These are phyloP conservation scores for Mesoclemmys tuberculata DNA, from an alignment of 2,113 vertebrate genomes.

Conservation along the genomic window DNA sequence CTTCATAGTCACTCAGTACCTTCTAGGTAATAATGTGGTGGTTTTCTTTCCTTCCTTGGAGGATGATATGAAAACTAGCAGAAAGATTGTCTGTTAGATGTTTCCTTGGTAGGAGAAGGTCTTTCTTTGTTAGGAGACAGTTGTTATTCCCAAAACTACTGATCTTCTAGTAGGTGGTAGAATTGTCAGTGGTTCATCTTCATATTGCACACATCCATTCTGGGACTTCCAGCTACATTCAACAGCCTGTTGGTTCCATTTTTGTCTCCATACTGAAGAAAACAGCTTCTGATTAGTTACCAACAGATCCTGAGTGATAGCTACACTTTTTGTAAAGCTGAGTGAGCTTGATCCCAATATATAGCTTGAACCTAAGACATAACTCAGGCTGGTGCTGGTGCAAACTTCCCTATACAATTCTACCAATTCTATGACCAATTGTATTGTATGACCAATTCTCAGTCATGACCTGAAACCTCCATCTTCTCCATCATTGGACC, in stretches of 20 bases:
- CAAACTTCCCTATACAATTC: not conserved
- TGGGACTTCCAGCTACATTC: not conserved
- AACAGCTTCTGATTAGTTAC: not conserved
- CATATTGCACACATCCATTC: not conserved
- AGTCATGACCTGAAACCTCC: not conserved
- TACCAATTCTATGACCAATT: no score
- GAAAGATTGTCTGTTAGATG: not conserved
- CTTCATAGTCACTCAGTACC: not conserved
- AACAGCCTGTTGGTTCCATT: not conserved
- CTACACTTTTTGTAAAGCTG: not conserved
- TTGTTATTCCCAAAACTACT: not conserved
- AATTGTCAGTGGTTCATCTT: slow-evolving; percentile 6
- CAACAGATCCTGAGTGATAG: not conserved
- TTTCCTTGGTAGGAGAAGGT: not conserved
- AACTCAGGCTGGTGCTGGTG: not conserved
- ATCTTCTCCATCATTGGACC: not conserved
- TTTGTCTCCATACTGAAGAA: not conserved
- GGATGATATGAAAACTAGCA: not conserved
- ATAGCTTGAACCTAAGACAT: not conserved
- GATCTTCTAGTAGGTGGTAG: not conserved
- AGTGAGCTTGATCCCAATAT: not conserved
- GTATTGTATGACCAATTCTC: no score
- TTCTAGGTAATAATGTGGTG: not conserved
- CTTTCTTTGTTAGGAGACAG: not conserved
- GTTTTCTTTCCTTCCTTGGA: not conserved